These are phyloP conservation scores for Leptinotarsa juncta DNA, from an alignment of 2,888 invertebrate species.

Conservation along the genomic window DNA sequence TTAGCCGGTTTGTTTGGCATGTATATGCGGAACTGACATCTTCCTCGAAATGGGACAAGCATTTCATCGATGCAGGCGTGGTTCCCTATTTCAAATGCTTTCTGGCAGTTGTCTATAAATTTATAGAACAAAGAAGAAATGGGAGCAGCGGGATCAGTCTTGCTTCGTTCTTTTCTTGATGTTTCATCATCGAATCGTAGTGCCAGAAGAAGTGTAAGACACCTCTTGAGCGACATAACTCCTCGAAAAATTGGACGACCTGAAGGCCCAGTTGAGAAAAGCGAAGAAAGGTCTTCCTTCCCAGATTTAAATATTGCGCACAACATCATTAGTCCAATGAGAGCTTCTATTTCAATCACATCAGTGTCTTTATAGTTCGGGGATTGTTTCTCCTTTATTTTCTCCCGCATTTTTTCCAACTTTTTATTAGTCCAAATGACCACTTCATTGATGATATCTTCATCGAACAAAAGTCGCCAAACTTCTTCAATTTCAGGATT, in stretches of 20 bases:
- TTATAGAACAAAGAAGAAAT: no score
- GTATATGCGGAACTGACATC: constrained; percentile 1
- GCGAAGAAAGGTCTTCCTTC: neutral
- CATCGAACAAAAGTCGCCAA: neutral
- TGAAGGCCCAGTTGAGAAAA: no score
- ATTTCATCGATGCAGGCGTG: neutral
- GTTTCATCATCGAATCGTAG: no score
- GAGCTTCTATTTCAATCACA: constrained; percentile 6
- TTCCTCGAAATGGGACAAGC: constrained; percentile 1
- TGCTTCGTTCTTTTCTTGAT: no score
- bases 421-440: neutral
- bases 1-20: neutral
- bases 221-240: no score
- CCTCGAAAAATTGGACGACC: no score
- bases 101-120: neutral
- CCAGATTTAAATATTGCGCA: constrained; percentile 12
- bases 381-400: constrained; percentile 22
- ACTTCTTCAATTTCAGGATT: no score
- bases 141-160: no score
- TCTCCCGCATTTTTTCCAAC: neutral
- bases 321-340: constrained; percentile 12
- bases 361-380: constrained; percentile 11
- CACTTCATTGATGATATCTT: no score
- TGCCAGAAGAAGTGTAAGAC: no score
- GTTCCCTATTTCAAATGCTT: neutral